Evolutionary conservation across 2,888 invertebrate species (phyloP), one percentile per base, ranked within the genome.

Genomic region (Dynastes hyllus): DNA sequence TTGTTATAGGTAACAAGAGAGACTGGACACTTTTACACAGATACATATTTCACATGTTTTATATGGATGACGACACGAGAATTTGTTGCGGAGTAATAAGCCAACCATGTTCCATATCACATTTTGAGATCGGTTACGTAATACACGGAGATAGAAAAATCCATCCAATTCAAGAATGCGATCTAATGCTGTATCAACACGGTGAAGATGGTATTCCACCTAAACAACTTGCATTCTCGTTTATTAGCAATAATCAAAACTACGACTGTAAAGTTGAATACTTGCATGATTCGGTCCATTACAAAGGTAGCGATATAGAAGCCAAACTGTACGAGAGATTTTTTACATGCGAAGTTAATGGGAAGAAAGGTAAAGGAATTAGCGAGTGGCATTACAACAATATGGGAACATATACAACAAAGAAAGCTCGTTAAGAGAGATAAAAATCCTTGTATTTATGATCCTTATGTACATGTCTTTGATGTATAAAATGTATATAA

Each of bases 1-100:
- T 45, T 63, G 81, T 82, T 85, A 8, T 84, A 92, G 95, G 94
- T 79, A 89, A 92, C 55, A 93, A 92, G 81, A 90, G 96, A 22
- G 95, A 96, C 84, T 95, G 95, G 92, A 91, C 91, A 55, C 88
- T 93, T 81, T 92, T 96, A 90, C 94, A 95, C 86, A 90, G 96
- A 13, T 96, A 96, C 87, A 94, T 93, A 2, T 94, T 95, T 87
- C 94, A 95, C 88, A 94, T 94, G 87, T 92, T 95, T 51, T 93
- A 94, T 86, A 89, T 96, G 75, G 91, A 93, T 58, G 93, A 96
- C 86, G 94, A 94, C 16, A 91, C 92, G 65, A 92, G 90, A 84
- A 91, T 95, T 81, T 92, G 93, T 78, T 91, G 95, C 0, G 95
- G 95, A 1, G 92, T 94, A 73, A 92, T 96, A 78, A 94, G 94